Evolutionary conservation across 2,888 invertebrate species (phyloP).

Genomic region (Tupiocoris notatus): DNA sequence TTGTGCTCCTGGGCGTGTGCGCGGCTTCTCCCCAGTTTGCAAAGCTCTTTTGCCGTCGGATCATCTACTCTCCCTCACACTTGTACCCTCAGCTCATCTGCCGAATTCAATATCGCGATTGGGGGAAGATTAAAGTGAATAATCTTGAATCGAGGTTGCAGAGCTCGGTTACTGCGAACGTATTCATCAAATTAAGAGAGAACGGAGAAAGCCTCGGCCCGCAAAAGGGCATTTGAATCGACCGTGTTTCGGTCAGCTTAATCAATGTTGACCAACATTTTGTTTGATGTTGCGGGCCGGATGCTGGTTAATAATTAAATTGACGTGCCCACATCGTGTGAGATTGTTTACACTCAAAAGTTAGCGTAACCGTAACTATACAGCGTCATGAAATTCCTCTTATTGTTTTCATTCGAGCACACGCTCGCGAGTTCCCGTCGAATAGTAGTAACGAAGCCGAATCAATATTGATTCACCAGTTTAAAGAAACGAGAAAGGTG

Average conservation of each 20-base stretch:
- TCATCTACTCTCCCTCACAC: neutral
- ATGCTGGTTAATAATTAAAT: conserved; percentile 30
- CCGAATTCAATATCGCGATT: conserved; percentile 24
- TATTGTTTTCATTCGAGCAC: too few relatives aligned
- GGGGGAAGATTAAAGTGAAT: conserved; percentile 33
- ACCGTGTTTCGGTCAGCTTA: conserved; percentile 32
- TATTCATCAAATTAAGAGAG: conserved; percentile 30
- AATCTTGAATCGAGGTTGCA: conserved; percentile 21
- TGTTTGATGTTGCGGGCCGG: conserved; percentile 33
- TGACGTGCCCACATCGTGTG: conserved; percentile 1
- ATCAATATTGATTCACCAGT: too few relatives aligned
- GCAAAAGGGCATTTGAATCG: conserved; percentile 16
- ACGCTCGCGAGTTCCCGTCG: too few relatives aligned
- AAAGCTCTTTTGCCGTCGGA: neutral
- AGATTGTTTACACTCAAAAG: conserved; percentile 29
- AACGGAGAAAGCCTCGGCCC: neutral
- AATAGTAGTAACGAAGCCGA: too few relatives aligned
- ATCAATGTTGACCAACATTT: conserved; percentile 39
- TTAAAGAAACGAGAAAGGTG: too few relatives aligned
- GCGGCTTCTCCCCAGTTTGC: too few relatives aligned
- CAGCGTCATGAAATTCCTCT: too few relatives aligned
- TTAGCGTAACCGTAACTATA: too few relatives aligned
- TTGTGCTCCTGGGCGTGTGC: too few relatives aligned
- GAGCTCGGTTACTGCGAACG: neutral
- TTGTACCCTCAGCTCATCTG: neutral